Evolutionary conservation across 2,888 invertebrate species (phyloP), one percentile per base, ranked within the genome.

Genomic region (Cantharis rustica): DNA sequence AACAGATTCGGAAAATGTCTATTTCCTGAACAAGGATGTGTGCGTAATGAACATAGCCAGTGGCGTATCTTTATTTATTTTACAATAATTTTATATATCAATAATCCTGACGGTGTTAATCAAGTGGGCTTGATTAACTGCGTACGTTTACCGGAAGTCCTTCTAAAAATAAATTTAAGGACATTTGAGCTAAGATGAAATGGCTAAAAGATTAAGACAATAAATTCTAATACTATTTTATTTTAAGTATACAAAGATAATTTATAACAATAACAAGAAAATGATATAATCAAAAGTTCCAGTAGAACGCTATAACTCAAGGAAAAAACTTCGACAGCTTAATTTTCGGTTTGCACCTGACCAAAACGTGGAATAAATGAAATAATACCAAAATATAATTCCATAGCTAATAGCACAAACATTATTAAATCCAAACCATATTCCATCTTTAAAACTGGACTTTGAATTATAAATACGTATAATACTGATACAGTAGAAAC

Each of bases 1-100:
- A 86, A 84, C 85, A 85, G 83, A 84, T 86, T 85, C 85, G 86
- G 85, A 86, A 86, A 85, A 84, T 84, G 84, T 82, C 84, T 81
- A 83, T 85, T 85, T 86, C 84, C 85, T 83, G 81, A 77, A 79
- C 81, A 79, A 78, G 72, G 73, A 78, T 71, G 68, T 74, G 77
- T 76, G 79, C 78, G 81, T 81, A 81, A 82, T 80, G 80, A 82
- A 80, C 76, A 68, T 47, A 11, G 31, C 68, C 80, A 80, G 79
- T 75, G 77, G 71, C 79, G 80, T 76, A 63, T 16, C 15, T 16
- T 10, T 20, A 16, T 16, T 20, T 69, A 47, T 47, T n/a, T 47
- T 47, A n/a, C n/a, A 47, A 47, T n/a, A 47, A 7, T n/a, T 13
- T n/a, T n/a, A 1, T 4, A 47, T n/a, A 7, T n/a, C 47, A 47